Evolutionary conservation across 2,888 invertebrate genomes (phyloP).

Genomic region (Atherix ibis): DNA sequence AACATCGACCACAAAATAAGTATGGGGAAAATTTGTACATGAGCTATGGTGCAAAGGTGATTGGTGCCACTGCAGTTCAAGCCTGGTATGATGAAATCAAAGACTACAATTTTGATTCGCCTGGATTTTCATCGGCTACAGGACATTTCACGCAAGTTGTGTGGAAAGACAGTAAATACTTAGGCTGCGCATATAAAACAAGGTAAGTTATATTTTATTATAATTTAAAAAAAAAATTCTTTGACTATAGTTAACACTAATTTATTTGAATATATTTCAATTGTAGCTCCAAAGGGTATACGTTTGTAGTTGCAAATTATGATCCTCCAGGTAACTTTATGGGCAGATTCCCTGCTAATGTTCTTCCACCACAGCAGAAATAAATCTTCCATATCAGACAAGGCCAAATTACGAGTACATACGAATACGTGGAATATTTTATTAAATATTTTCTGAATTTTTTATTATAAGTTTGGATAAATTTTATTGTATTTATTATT

Average conservation of each 20-base stretch:
- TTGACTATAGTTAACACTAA: neutral
- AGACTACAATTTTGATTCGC: conserved; percentile 44
- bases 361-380: conserved; percentile 32
- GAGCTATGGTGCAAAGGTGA: conserved; percentile 9
- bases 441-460: conserved; percentile 66
- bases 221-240: neutral
- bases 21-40: conserved; percentile 5
- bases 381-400: no score
- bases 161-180: conserved; percentile 57
- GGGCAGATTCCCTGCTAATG: conserved; percentile 10
- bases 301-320: conserved; percentile 13
- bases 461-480: no score
- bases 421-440: no score
- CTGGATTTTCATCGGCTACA: conserved; percentile 44
- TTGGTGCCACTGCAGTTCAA: conserved; percentile 55
- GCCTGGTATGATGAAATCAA: conserved; percentile 61
- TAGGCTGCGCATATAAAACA: conserved; percentile 53
- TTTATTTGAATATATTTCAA: conserved; percentile 2
- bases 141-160: conserved; percentile 68
- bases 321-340: conserved; percentile 13
- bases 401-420: no score
- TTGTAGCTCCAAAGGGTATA: conserved; percentile 5
- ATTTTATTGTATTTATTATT: no score
- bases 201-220: neutral
- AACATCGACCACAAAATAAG: no score